phyloP scores from a whole-genome alignment of 2,888 invertebrate genomes.

The Perithous albicinctus region DNA sequence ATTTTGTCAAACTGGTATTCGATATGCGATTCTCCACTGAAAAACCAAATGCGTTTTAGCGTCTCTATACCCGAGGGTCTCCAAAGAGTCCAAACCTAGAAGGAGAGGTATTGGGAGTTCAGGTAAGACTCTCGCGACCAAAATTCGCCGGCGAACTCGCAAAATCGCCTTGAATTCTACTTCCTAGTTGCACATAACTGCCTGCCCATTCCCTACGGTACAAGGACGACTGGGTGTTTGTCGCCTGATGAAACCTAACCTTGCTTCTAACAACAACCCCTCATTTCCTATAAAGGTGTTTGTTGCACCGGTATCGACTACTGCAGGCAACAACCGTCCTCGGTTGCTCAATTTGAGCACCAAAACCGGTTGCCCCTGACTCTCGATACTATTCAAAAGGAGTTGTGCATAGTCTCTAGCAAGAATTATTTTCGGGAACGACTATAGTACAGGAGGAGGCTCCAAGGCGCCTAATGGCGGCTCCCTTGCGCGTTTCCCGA shows the following conservation, averaged over 20 bases:
- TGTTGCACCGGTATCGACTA: conserved; percentile 16
- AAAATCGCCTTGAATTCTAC: conserved; percentile 28
- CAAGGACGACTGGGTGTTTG: neutral
- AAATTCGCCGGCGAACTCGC: neutral
- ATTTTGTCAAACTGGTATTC: neutral
- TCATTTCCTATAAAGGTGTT: too few species aligned
- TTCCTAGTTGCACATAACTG: neutral
- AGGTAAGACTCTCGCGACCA: too few species aligned
- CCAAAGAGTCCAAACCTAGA: neutral
- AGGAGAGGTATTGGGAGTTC: too few species aligned
- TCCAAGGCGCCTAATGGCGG: neutral
- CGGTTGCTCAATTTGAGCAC: neutral
- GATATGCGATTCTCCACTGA: too few species aligned
- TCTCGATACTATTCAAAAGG: neutral
- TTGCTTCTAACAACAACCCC: neutral
- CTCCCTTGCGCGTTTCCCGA: conserved; percentile 26
- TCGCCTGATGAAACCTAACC: neutral
- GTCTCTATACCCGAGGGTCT: neutral
- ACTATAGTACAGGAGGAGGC: neutral
- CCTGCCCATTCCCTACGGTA: conserved; percentile 16
- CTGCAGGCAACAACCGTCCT: neutral
- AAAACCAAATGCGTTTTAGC: too few species aligned
- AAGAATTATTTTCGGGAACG: neutral
- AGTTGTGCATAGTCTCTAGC: neutral
- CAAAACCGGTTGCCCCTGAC: neutral